Conservation (phyloP, 64 coral and sea anemone genomes). For the Hydrozoanthus tunicans region DNA sequence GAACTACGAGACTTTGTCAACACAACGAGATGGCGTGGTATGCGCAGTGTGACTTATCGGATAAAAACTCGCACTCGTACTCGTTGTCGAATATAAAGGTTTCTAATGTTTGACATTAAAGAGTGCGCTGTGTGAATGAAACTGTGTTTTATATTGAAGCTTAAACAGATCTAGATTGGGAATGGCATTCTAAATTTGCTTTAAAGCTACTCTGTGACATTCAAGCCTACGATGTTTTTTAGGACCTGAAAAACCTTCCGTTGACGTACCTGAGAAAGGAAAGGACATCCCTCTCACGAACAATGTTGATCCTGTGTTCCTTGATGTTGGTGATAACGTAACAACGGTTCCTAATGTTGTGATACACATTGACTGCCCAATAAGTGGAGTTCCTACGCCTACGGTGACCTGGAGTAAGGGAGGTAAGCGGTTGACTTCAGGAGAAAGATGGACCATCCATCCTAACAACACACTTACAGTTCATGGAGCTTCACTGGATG, state of each 20-base stretch:
- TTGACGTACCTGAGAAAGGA: constrained; percentile 60
- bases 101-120: too few species aligned
- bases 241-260: constrained; percentile 66
- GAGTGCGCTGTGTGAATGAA: too few species aligned
- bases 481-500: neutral
- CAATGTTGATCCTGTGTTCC: constrained; percentile 38
- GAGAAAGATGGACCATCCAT: neutral
- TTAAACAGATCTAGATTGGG: too few species aligned
- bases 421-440: constrained; percentile 5
- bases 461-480: constrained; percentile 48
- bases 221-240: neutral
- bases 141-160: too few species aligned
- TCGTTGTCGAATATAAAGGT: too few species aligned
- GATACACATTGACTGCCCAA: constrained; percentile 70
- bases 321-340: constrained; percentile 81
- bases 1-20: too few species aligned
- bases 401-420: constrained; percentile 69
- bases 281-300: constrained; percentile 49
- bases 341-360: constrained; percentile 56
- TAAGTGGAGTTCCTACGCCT: constrained; percentile 73
- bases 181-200: too few species aligned
- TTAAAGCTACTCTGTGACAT: neutral
- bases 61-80: too few species aligned
- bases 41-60: too few species aligned
- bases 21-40: too few species aligned